Base-by-base conservation (phyloP, 2,797 vertebrate genomes). In the Sebastes vulpes region DNA sequence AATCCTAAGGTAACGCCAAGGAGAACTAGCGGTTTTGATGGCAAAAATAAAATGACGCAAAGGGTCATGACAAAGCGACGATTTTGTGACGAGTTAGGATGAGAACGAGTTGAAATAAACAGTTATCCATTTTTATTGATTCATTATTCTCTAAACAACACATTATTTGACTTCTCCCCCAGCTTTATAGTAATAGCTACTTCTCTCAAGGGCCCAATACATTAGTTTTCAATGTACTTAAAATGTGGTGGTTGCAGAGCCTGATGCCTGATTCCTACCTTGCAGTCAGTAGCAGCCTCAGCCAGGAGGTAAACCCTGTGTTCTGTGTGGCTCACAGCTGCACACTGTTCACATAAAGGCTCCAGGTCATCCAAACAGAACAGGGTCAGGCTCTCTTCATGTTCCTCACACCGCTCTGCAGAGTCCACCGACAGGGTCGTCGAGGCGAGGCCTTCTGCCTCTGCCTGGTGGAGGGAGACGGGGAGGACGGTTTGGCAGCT, bases 311-410 rank as follows among this genome's bases (percentile, higher is more conserved):
- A 88, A 68, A 93, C 66, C 28, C 75, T 82, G 66, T 86, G 88
- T 58, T 26, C 73, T 69, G 28, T 35, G 2, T 81, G 88, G 25
- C 66, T 83, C 69, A 26, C 89, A 72, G 76, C 81, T 61, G 76
- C 79, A 88, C 80, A 83, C 9, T 82, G 82, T 79, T 88, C 61
- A 85, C 89, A 85, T 20, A 82, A 84, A 50, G 85, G 84, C 86
- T 90, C 64, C 79, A 86, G 60, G 72, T 91, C 86, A 68, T 92
- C 88, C 85, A 92, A 71, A 77, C 92, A 92, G 83, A 90, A 90
- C 82, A 65, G 0, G 28, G 82, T 82, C 70, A 81, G 77, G 7
- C 65, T 35, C 53, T 56, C 69, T 52, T 72, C 46, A 2, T 85
- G 82, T 31, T 85, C 72, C 66, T 65, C 68, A 61, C 88, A 87